Evolutionary conservation across 1,140 invertebrate genomes (phyloP), one percentile per base, ranked within the genome.

Genomic region (Berghia stephanieae): DNA sequence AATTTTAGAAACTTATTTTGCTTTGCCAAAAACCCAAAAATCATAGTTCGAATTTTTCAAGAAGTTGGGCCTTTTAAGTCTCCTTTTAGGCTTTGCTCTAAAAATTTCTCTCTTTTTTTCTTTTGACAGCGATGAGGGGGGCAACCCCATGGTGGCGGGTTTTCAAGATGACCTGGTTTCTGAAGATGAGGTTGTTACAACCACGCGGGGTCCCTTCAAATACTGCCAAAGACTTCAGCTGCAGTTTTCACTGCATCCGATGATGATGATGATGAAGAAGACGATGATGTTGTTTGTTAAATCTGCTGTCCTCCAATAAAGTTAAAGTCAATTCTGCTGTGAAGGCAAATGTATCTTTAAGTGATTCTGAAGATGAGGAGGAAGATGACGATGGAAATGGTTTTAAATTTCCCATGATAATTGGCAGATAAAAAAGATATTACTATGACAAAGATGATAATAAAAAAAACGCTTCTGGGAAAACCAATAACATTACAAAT

Each of bases 121-220:
- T n/a, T 38, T 49, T 31, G 10, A 8, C 55, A 68, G n/a, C 72
- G 95, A 94, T 27, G 93, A 95, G 77, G 81, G 89, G 38, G 92
- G 90, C 10, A 97, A 97, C 92, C 96, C 96, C 38, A 91, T 96
- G 85, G 96, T 98, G 0, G 94, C 94, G 27, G 93, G 93, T 78
- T 94, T 95, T 80, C 94, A 96, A 88, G 96, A 96, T 87, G 88
- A 89, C 66, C 74, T 90, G 0, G 88, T 89, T 72, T 88, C 86
- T 38, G 86, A 89, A 72, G 96, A 98, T 87, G 90, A 88, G 66
- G 80, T n/a, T n/a, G n/a, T n/a, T n/a, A n/a, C n/a, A n/a, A n/a
- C n/a, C n/a, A n/a, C n/a, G n/a, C n/a, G n/a, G n/a, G n/a, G n/a
- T n/a, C n/a, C n/a, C n/a, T n/a, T n/a, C n/a, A n/a, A n/a, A n/a